Conservation (phyloP, 2,888 invertebrate genomes). For the Tetranychus piercei region DNA sequence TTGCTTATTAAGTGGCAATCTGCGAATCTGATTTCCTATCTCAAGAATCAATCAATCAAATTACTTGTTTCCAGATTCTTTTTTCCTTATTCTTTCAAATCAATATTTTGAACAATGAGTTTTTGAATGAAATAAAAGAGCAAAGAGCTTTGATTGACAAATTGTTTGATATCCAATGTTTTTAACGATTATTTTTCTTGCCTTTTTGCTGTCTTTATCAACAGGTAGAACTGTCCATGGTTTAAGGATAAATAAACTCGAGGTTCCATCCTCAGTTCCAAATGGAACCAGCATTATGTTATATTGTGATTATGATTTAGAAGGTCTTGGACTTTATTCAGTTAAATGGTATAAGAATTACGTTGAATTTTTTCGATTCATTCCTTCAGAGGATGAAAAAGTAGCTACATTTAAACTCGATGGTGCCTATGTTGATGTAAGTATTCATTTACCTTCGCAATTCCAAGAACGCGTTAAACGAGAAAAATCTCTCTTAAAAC, state of each 20-base stretch:
- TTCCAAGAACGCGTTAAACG: neutral
- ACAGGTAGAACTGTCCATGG: neutral
- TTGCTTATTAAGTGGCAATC: too few relatives aligned
- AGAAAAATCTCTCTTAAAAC: neutral
- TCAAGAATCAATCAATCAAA: too few relatives aligned
- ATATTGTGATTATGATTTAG: conserved; percentile 21
- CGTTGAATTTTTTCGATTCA: conserved; percentile 21
- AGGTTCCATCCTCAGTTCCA: conserved; percentile 20
- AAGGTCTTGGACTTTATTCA: conserved; percentile 20
- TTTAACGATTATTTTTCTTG: neutral
- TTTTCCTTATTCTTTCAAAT: too few relatives aligned
- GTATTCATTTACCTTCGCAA: conserved; percentile 8
- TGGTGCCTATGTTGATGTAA: conserved; percentile 22
- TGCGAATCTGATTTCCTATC: too few relatives aligned
- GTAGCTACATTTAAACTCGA: conserved; percentile 18
- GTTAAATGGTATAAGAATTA: conserved; percentile 23
- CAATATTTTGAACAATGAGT: too few relatives aligned
- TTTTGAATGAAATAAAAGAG: too few relatives aligned
- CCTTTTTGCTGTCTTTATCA: too few relatives aligned
- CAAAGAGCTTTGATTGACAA: too few relatives aligned
- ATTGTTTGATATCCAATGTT: neutral
- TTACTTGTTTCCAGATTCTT: too few relatives aligned
- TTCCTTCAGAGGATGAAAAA: conserved; percentile 14
- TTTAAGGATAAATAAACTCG: conserved; percentile 16
- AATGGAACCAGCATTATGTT: conserved; percentile 18